These are phyloP conservation scores for Pherbina coryleti DNA, from an alignment of 2,888 invertebrate genomes.

Conservation along the genomic window DNA sequence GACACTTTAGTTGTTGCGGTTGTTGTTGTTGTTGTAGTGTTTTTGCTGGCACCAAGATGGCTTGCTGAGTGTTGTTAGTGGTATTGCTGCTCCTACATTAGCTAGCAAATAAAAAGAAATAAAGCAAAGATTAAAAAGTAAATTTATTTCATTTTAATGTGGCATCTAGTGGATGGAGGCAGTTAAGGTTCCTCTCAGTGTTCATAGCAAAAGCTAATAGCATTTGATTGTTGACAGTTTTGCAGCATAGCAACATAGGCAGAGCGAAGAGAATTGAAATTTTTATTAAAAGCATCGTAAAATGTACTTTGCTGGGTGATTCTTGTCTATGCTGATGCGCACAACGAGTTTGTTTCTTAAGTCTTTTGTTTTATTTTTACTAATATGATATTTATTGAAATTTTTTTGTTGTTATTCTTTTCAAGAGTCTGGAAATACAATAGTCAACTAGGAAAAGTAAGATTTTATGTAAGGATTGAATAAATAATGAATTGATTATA, in stretches of 20 bases:
- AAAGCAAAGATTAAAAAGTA: neutral
- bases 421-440: no score
- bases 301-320: neutral
- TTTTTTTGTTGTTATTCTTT: neutral
- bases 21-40: neutral
- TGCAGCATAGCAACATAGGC: neutral
- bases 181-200: neutral
- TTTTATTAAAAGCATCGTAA: neutral
- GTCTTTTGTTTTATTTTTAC: constrained; percentile 4
- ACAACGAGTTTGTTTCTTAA: constrained; percentile 16
- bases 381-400: neutral
- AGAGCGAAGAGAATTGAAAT: neutral
- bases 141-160: constrained; percentile 29
- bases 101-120: constrained; percentile 8
- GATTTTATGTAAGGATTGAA: no score
- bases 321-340: neutral
- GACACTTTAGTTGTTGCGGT: constrained; percentile 15
- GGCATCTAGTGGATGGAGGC: neutral
- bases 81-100: neutral
- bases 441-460: no score
- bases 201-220: neutral
- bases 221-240: neutral
- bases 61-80: neutral
- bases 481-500: no score
- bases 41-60: neutral